phyloP scores from a whole-genome alignment of 2,113 vertebrate species.

The Boleophthalmus pectinirostris region DNA sequence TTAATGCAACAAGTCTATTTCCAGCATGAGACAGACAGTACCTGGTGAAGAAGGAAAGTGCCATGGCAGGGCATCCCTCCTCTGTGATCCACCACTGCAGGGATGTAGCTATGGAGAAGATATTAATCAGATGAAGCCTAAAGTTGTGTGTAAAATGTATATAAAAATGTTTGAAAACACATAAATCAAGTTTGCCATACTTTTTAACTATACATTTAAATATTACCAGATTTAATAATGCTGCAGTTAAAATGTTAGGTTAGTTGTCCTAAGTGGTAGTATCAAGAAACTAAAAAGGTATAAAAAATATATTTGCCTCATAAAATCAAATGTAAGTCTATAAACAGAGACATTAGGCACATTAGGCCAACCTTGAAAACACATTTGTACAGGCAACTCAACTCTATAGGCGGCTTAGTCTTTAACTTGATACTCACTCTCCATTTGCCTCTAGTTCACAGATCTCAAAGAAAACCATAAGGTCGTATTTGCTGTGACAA shows the following conservation, averaged over 20 bases:
- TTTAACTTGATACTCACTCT: conserved; percentile 83
- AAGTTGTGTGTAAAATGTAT: too few relatives aligned
- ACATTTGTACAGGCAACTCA: background rate
- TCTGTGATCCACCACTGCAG: conserved; percentile 93
- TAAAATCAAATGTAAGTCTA: too few relatives aligned
- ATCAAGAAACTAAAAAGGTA: too few relatives aligned
- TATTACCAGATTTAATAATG: too few relatives aligned
- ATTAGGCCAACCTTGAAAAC: background rate
- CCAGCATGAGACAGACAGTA: conserved; percentile 46
- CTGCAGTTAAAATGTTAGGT: background rate
- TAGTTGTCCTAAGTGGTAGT: too few relatives aligned
- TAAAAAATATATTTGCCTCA: too few relatives aligned
- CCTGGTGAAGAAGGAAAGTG: conserved; percentile 97
- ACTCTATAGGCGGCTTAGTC: background rate
- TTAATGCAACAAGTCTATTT: background rate
- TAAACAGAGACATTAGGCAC: background rate
- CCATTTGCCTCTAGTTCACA: conserved; percentile 97
- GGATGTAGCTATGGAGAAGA: conserved; percentile 85
- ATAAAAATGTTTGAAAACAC: too few relatives aligned
- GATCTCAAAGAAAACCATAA: conserved; percentile 98
- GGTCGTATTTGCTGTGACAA: conserved; percentile 93
- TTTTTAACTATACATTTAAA: too few relatives aligned
- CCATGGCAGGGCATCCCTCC: conserved; percentile 95
- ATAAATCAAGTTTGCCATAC: too few relatives aligned
- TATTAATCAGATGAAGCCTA: background rate